phyloP scores from a whole-genome alignment of 2,113 vertebrate species.

The Nanorana parkeri region DNA sequence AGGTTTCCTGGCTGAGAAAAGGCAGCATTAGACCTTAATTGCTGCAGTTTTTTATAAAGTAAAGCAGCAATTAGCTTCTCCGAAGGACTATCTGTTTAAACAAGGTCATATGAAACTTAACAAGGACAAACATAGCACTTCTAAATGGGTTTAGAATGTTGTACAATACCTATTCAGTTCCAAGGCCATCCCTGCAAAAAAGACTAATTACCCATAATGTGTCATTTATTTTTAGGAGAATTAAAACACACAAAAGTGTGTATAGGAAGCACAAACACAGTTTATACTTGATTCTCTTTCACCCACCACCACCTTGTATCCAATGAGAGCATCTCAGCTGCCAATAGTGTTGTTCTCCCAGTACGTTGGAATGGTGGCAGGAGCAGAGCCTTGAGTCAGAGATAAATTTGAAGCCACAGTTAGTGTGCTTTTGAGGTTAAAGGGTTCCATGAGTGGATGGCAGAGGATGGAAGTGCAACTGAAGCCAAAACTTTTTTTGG shows the following conservation, averaged over 20 bases:
- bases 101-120: constrained; percentile 24
- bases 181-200: constrained; percentile 63
- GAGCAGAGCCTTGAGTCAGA: too few relatives aligned
- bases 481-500: too few relatives aligned
- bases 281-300: too few relatives aligned
- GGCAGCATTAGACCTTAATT: neutral
- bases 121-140: neutral
- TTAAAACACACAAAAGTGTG: constrained; percentile 59
- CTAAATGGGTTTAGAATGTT: constrained; percentile 40
- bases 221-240: constrained; percentile 64
- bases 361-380: too few relatives aligned
- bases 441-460: too few relatives aligned
- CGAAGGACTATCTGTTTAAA: constrained; percentile 27
- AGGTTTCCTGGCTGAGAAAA: neutral
- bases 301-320: too few relatives aligned
- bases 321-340: too few relatives aligned
- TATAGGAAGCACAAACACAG: neutral
- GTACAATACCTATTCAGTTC: constrained; percentile 51
- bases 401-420: too few relatives aligned
- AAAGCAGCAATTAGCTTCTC: constrained; percentile 5
- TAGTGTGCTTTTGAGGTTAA: too few relatives aligned
- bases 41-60: constrained; percentile 36
- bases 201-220: constrained; percentile 65
- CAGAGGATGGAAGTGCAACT: too few relatives aligned
- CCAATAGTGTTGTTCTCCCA: too few relatives aligned